Evolutionary conservation across 2,797 vertebrate genomes (phyloP).

Genomic region (Coreius guichenoti): DNA sequence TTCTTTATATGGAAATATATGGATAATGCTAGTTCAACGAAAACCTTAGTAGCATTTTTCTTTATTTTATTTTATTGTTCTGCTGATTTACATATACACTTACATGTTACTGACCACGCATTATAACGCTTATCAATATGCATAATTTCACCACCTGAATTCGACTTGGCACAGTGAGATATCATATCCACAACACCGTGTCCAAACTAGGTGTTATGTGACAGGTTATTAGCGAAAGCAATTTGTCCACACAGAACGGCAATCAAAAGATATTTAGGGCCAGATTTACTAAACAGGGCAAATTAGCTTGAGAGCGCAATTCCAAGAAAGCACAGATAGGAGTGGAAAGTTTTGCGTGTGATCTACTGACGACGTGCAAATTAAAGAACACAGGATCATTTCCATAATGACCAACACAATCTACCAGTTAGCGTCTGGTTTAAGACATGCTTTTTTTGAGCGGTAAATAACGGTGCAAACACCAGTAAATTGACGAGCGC

Average conservation of each 20-base stretch:
- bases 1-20: conserved; percentile 41
- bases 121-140: background rate
- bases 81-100: background rate
- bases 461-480: no score
- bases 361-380: no score
- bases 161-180: background rate
- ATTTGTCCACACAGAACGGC: background rate
- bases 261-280: background rate
- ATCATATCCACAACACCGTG: background rate
- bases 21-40: conserved; percentile 9
- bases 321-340: no score
- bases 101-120: background rate
- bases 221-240: background rate
- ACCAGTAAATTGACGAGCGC: no score
- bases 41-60: background rate
- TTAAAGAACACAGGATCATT: no score
- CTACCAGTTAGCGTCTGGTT: no score
- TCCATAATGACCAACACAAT: no score
- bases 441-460: no score
- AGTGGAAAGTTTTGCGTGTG: no score
- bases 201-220: background rate
- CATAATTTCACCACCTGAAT: background rate
- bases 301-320: no score
- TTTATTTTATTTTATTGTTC: background rate
- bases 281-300: no score